These are phyloP conservation scores for Megalops cyprinoides DNA, from an alignment of 2,797 vertebrate genomes.

Conservation along the genomic window DNA sequence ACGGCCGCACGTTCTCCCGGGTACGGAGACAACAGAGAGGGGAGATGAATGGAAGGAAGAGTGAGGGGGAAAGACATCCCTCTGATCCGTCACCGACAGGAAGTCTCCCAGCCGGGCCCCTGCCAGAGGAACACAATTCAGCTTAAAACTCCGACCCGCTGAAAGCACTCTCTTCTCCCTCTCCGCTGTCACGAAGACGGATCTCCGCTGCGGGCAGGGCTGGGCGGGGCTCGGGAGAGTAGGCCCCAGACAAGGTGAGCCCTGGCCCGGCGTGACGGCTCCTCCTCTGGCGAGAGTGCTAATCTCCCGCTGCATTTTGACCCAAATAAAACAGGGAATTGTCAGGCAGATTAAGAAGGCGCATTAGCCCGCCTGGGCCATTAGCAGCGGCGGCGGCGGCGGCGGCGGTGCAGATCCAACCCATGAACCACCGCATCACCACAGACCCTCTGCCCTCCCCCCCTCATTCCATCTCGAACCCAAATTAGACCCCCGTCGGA, in stretches of 20 bases:
- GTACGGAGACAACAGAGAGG: no score
- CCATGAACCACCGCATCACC: not conserved
- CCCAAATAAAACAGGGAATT: constrained; percentile 38
- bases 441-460: constrained; percentile 12
- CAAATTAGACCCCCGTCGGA: not conserved
- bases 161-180: constrained; percentile 50
- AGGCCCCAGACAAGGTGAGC: constrained; percentile 47
- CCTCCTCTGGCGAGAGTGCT: constrained; percentile 11
- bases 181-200: constrained; percentile 58
- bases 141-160: constrained; percentile 70
- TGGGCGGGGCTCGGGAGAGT: constrained; percentile 12
- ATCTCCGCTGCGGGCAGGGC: constrained; percentile 54
- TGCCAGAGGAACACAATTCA: constrained; percentile 62
- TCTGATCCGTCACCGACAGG: constrained; percentile 53
- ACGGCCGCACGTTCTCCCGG: not conserved
- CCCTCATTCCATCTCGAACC: constrained; percentile 29
- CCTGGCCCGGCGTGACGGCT: constrained; percentile 30
- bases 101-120: constrained; percentile 67
- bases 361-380: constrained; percentile 31
- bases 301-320: constrained; percentile 33
- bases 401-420: no score
- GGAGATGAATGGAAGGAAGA: constrained; percentile 57
- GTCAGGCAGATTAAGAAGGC: constrained; percentile 37
- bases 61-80: constrained; percentile 43
- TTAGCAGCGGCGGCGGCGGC: constrained; percentile 44